Base-by-base conservation (phyloP, 2,888 invertebrate genomes). In the Ectropis crepuscularia region DNA sequence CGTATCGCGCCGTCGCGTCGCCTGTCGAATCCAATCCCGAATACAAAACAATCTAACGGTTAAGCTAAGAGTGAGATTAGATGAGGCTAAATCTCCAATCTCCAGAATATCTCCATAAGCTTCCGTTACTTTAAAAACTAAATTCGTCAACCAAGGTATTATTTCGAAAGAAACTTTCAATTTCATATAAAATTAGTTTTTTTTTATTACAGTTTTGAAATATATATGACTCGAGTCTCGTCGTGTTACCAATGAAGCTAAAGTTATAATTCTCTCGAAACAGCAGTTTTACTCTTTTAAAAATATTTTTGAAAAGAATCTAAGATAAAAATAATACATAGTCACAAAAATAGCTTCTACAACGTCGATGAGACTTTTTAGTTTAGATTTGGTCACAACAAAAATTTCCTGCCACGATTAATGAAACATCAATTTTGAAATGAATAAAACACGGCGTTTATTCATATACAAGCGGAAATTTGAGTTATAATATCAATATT, bases 1-100 rank as follows among this genome's bases (percentile, higher is more conserved):
- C 68, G 67, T 74, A 71, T 69, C 63, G 65, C 71, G 69, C 74
- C 65, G 73, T 75, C 77, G 74, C 65, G 73, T 75, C 77, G 74
- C 72, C 64, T 67, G 69, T 70, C 50, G 50, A 67, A 61, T 55
- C 58, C 41, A 67, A 55, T 49, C 58, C 45, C 16, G 53, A 63
- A 63, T 65, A 63, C 57, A 57, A 62, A 47, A 42, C 45, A 61
- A 63, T 36, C n/a, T 51, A 58, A 57, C 55, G 42, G 53, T 60
- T 61, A 57, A 37, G 37, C 12, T 53, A 50, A 61, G 48, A 57
- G 51, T 61, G 50, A 48, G 63, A 62, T 57, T 57, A 61, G 42
- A 48, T 59, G 69, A 61, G 49, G 46, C 61, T 11, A 28, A 11
- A 16, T 10, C 38, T 51, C 28, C 55, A 57, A 61, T 49, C 64